Base-by-base conservation (phyloP, 2,888 invertebrate species). In the Trissoscelio sp. region DNA sequence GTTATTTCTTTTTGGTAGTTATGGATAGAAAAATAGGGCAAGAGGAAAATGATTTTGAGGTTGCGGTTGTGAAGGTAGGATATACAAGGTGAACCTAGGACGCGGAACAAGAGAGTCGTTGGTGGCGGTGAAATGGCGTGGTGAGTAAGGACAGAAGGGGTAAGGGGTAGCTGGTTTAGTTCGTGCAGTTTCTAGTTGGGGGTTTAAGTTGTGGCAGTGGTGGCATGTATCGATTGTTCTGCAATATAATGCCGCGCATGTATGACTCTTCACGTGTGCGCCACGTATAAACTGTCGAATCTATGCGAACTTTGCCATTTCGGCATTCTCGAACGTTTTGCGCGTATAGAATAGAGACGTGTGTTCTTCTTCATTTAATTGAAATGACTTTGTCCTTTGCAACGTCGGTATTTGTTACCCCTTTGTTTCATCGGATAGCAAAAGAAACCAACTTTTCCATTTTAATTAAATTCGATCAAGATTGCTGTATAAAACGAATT, bases 181-280 rank as follows among this genome's bases (percentile, higher is more conserved):
- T 79, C 73, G 79, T 73, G 57, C 67, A 80, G 80, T 80, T 80
- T 70, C 72, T 85, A 85, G 84, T 85, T 84, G 84, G 86, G 83
- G 80, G 86, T 82, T 86, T 81, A 85, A 86, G 85, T 85, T 86
- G 83, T 86, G 85, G 86, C 84, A 85, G 85, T 85, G 86, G 84
- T 82, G 85, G 86, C 84, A 85, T 88, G 86, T 89, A 89, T 89
- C 88, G 89, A 89, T 89, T 89, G 88, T 88, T 87, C 83, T 78
- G 84, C 85, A 84, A 87, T 88, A 88, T 89, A 87, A 88, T 89
- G 86, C 86, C 83, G 83, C 85, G 85, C 84, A 86, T 85, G 86
- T 86, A 86, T 82, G 85, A 83, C 85, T 83, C 82, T 82, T 81
- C 64, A 73, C 77, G 66, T 73, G 83, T 82, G 67, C 67, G 79